Base-by-base conservation (phyloP, 2,113 vertebrate genomes). In the Oncorhynchus nerka region DNA sequence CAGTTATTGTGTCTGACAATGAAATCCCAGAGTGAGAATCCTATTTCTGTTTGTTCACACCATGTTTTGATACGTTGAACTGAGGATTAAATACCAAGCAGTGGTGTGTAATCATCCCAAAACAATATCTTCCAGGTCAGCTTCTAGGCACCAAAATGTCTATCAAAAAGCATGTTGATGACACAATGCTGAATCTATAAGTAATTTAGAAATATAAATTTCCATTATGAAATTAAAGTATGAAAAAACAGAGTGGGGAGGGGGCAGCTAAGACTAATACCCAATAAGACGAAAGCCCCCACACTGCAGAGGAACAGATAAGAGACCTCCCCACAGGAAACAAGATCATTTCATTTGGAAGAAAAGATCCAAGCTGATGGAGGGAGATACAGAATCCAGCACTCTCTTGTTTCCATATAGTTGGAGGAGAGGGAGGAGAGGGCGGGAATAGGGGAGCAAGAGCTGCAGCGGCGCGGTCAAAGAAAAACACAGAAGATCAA, bases 401-500 rank as follows among this genome's bases (percentile, higher is more conserved):
- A 81, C 28, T 65, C 89, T 92, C 88, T 90, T 86, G 84, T 86
- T 90, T 85, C 84, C 70, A 78, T 87, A 89, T 81, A 81, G 84
- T 85, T 71, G 32, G 75, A 82, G 20, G 20, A 26, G 45, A 71
- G 19, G 26, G 22, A 9, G 32, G 32, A 73, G 51, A 68, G 28
- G 51, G 32, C n/a, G 24, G 24, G 55, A n/a, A 8, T 22, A 26
- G 55, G 39, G 77, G 86, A 86, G 87, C 83, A 81, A 85, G 85
- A 90, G 89, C 91, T 92, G 92, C 93, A 90, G 91, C 91, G 87
- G 91, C 86, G 85, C 85, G 81, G 88, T 89, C 85, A 88, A 89
- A 82, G 84, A 88, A 91, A 90, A 79, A 92, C 88, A 82, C 88
- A 77, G 85, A 74, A 89, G 91, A 92, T 90, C 91, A 92, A 93